Evolutionary conservation across 1,140 invertebrate species (phyloP), one percentile per base, ranked within the genome.

Genomic region (Drosophila repletoides): DNA sequence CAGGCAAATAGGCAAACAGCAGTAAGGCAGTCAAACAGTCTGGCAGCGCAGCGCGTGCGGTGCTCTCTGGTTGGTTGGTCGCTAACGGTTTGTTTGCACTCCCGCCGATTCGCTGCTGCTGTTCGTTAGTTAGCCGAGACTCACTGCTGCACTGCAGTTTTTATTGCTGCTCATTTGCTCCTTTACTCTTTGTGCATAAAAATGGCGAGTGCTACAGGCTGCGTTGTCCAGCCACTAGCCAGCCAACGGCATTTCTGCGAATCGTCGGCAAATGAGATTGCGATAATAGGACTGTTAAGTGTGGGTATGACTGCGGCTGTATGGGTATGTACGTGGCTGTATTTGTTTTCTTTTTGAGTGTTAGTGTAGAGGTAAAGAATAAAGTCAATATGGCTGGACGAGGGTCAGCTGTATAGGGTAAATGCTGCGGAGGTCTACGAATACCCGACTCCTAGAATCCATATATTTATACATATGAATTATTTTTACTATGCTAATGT

Each of bases 61-160:
- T 26, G 64, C 28, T 76, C 69, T 77, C 74, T 79, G 74, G 75
- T 79, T 79, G 75, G 75, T 73, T 77, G 74, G 53, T 67, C 58
- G 51, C 34, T 21, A 61, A 60, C 52, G 51, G 64, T 72, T 69
- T 58, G 48, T 64, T 76, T 76, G 49, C 64, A 77, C 52, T 69
- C 22, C 38, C 59, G 52, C 60, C 74, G 65, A 73, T 73, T 77
- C 63, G 61, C 41, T 53, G 64, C 38, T 52, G 40, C 17, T 31
- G 41, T 51, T 72, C 69, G 69, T 60, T 21, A 53, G 61, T 68
- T 59, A 53, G 41, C 52, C 56, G 64, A 72, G 56, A 56, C 49
- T 21, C 38, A 40, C 14, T 51, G 36, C 38, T 21, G 58, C 14
- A 43, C 15, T 79, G 73, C 75, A 77, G 22, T 72, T 77, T 77